Percentiles rank a stretch among this genome's conserved stretches.
Evolutionary conservation across 2,888 invertebrate genomes (phyloP).

Genomic region (Zonitis immaculata): DNA sequence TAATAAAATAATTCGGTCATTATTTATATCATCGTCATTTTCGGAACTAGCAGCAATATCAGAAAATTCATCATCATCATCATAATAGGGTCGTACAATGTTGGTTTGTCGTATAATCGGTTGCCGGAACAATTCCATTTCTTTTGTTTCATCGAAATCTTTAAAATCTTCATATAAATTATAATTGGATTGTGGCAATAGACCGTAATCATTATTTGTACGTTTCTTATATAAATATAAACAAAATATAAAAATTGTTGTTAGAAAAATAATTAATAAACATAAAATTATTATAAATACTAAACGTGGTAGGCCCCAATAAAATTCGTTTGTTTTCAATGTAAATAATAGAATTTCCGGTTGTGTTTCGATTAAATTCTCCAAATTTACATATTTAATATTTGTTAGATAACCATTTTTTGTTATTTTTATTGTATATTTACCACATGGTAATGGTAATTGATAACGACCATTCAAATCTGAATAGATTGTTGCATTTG

Average conservation of each 20-base stretch:
- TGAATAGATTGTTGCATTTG: slow-evolving; percentile 43
- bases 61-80: slow-evolving; percentile 58
- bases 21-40: slow-evolving; percentile 27
- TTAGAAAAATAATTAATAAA: slow-evolving; percentile 53
- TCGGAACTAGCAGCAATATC: slow-evolving; percentile 23
- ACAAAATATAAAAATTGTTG: slow-evolving; percentile 55
- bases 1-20: slow-evolving; percentile 19
- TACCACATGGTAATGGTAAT: slow-evolving; percentile 50
- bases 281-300: slow-evolving; percentile 69
- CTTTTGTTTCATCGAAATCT: slow-evolving; percentile 34
- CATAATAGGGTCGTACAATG: slow-evolving; percentile 63
- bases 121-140: slow-evolving; percentile 33
- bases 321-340: slow-evolving; percentile 60
- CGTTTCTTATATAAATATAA: slow-evolving; percentile 51
- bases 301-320: slow-evolving; percentile 71
- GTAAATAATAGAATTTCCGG: slow-evolving; percentile 63
- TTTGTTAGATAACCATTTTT: slow-evolving; percentile 58
- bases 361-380: slow-evolving; percentile 42
- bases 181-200: slow-evolving; percentile 31
- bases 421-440: slow-evolving; percentile 54
- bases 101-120: slow-evolving; percentile 27
- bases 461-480: slow-evolving; percentile 52
- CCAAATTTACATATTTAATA: slow-evolving; percentile 48
- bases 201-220: slow-evolving; percentile 33
- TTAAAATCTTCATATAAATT: slow-evolving; percentile 32